Percentiles rank a stretch among this genome's conserved stretches.
Evolutionary conservation across 1,140 invertebrate genomes (phyloP).

Genomic region (Samia ricini): DNA sequence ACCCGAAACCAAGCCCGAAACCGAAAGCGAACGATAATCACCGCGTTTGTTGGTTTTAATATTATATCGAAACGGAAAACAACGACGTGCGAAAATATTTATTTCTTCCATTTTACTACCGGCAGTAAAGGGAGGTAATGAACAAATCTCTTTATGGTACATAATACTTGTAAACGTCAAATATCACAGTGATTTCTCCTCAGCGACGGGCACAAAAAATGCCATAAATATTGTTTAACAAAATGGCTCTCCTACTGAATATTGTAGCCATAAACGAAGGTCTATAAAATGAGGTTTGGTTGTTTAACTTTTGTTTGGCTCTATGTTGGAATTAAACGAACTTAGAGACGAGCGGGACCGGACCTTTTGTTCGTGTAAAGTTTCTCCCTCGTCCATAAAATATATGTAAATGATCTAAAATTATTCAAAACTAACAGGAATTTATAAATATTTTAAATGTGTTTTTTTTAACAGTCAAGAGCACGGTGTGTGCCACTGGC

Average conservation of each 20-base stretch:
- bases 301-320: constrained; percentile 57
- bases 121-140: constrained; percentile 56
- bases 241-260: constrained; percentile 69
- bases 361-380: constrained; percentile 55
- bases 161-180: constrained; percentile 67
- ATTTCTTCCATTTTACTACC: constrained; percentile 47
- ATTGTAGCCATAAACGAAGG: constrained; percentile 59
- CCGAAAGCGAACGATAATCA: constrained; percentile 24
- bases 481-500: neutral
- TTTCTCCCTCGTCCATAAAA: constrained; percentile 49
- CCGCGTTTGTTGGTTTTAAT: constrained; percentile 18
- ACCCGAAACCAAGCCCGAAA: constrained; percentile 4
- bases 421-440: constrained; percentile 66
- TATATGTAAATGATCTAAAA: constrained; percentile 65
- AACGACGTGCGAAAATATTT: constrained; percentile 57
- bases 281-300: constrained; percentile 63
- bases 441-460: constrained; percentile 55
- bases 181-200: constrained; percentile 64
- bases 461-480: constrained; percentile 16
- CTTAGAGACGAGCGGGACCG: constrained; percentile 36
- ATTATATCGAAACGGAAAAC: constrained; percentile 11
- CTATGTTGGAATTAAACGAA: constrained; percentile 52
- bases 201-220: constrained; percentile 47
- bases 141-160: constrained; percentile 64
- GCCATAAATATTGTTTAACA: constrained; percentile 69